These are phyloP conservation scores for Epistrophe grossulariae DNA, from an alignment of 2,888 invertebrate genomes.

Conservation along the genomic window DNA sequence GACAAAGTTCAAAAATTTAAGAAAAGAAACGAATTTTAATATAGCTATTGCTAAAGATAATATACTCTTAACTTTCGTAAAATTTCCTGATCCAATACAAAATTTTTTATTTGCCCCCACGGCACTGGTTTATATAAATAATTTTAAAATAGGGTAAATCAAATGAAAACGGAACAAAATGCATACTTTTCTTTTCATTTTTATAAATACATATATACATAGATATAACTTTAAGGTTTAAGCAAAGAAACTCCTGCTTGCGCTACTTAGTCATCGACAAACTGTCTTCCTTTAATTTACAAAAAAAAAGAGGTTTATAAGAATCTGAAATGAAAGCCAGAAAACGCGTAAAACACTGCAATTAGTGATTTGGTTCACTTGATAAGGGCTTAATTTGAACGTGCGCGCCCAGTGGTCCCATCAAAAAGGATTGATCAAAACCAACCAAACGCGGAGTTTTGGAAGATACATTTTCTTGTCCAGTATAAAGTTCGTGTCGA, in stretches of 20 bases:
- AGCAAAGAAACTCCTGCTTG: constrained; percentile 43
- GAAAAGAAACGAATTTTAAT: no score
- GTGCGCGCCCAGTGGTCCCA: constrained; percentile 70
- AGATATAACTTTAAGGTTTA: background rate
- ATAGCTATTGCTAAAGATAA: no score
- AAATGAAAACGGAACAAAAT: background rate
- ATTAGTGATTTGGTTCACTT: constrained; percentile 83
- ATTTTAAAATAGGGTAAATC: constrained; percentile 14
- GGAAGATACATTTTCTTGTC: constrained; percentile 51
- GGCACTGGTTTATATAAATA: no score
- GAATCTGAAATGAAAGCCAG: constrained; percentile 56
- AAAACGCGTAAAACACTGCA: constrained; percentile 77
- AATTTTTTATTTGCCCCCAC: no score
- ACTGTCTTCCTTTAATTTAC: constrained; percentile 33
- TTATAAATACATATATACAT: background rate
- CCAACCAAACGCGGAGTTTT: constrained; percentile 20
- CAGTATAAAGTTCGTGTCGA: constrained; percentile 69
- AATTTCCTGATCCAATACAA: no score
- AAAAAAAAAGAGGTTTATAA: constrained; percentile 17
- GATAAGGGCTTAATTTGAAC: constrained; percentile 80
- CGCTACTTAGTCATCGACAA: constrained; percentile 51
- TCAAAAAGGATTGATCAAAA: constrained; percentile 51
- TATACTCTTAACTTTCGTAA: no score
- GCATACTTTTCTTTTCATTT: background rate
- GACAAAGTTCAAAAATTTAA: no score